A percentile compares a stretch with the other conserved stretches of the same genome.
phyloP scores from a whole-genome alignment of 2,113 vertebrate species.

The Vicugna pacos region DNA sequence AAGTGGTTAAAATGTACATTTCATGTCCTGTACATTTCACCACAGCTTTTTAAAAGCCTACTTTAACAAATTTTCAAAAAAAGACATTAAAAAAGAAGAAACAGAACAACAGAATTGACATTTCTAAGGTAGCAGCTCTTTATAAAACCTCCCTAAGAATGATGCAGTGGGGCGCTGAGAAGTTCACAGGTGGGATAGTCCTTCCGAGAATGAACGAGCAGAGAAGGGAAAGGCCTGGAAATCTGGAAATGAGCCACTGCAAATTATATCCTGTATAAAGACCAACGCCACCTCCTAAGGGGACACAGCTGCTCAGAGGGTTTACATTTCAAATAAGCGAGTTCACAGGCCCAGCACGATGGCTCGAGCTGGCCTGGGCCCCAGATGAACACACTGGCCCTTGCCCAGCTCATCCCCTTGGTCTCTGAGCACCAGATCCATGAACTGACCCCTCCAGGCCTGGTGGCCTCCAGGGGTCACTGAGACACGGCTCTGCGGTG shows the following conservation, averaged over 20 bases:
- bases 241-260: not conserved
- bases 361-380: too few species aligned
- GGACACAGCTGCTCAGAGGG: too few species aligned
- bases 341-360: rapidly evolving
- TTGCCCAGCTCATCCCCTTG: not conserved
- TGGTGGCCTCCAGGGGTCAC: not conserved
- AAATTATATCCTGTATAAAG: not conserved
- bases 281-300: not conserved
- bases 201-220: not conserved
- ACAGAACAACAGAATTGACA: not conserved
- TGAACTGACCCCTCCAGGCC: not conserved
- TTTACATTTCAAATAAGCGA: rapidly evolving
- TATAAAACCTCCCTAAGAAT: not conserved
- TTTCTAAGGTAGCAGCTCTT: not conserved
- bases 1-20: not conserved
- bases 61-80: not conserved
- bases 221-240: not conserved
- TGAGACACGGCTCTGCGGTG: not conserved
- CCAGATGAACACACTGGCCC: not conserved
- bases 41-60: not conserved
- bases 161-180: not conserved
- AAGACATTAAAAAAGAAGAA: not conserved
- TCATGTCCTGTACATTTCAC: not conserved
- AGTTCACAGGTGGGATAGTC: not conserved
- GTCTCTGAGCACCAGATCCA: not conserved